Evolutionary conservation across 1,140 invertebrate genomes (phyloP), one percentile per base, ranked within the genome.

Genomic region (Megathymus violae): DNA sequence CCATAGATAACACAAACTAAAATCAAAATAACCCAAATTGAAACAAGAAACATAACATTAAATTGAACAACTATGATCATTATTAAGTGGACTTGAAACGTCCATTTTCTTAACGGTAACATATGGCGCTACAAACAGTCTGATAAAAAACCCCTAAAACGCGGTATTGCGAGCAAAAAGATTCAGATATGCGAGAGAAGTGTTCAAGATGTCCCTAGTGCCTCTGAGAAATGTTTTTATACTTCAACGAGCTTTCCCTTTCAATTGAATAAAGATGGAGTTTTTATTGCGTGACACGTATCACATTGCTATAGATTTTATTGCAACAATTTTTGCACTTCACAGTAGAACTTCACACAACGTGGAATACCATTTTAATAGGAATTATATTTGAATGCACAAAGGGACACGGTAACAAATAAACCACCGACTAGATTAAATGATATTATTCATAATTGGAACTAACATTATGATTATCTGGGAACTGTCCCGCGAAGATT

Each of bases 201-300:
- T 34, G 15, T 59, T 43, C 43, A 43, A 59, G 54, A 46, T 59
- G 54, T 47, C 17, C 7, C 27, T 36, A 17, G 54, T 36, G 4
- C 27, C 54, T 59, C 36, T 19, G 14, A 59, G 41, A 46, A 46
- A 46, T 36, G 41, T 59, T 59, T n/a, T 34, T 59, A 59, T 59
- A 34, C 25, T 47, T 31, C 54, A 59, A 19, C 14, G 27, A 16
- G 43, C 14, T 59, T 46, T 59, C 15, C 27, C 27, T 47, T 44
- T 36, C 7, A 36, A 59, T 59, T 59, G 54, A 36, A 15, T 25
- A 47, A 34, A 44, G n/a, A 47, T 59, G 6, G 22, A 31, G n/a
- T 46, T 59, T 27, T 36, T 47, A n/a, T 36, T 31, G 11, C 4
- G 16, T 10, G 40, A 16, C 14, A 16, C 5, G 4, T 14, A 16